Conservation (phyloP, 2,797 vertebrate genomes). For the Clamator glandarius region DNA sequence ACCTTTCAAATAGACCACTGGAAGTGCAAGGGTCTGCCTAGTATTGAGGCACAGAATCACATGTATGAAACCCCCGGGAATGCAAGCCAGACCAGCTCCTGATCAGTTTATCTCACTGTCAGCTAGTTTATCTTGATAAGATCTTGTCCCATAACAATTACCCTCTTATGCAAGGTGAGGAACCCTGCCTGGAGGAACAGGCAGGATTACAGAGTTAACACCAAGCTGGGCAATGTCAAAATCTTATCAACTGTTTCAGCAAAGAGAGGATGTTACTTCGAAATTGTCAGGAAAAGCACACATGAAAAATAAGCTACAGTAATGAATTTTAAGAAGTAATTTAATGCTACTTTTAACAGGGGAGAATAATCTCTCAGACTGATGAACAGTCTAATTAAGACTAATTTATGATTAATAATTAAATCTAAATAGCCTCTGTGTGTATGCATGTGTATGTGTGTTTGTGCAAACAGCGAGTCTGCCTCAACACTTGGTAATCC, state of each 20-base stretch:
- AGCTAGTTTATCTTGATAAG: not conserved
- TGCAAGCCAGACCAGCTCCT: not conserved
- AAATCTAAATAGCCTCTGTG: not conserved
- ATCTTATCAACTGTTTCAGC: not conserved
- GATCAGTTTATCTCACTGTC: not conserved
- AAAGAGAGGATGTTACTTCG: not conserved
- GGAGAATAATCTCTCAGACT: slow-evolving; percentile 9
- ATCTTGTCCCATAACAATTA: not conserved
- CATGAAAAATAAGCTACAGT: not conserved
- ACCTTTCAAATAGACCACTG: not conserved
- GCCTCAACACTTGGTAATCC: not conserved
- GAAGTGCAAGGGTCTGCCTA: not conserved
- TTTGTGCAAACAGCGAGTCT: slow-evolving; percentile 25
- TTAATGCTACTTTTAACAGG: not conserved
- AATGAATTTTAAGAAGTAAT: slow-evolving; percentile 17
- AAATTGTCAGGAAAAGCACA: not conserved
- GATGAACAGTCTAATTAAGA: slow-evolving; percentile 23
- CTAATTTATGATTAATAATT: slow-evolving; percentile 45
- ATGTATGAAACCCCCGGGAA: not conserved
- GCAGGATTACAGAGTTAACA: not conserved
- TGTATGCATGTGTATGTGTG: not conserved
- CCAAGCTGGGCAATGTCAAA: not conserved
- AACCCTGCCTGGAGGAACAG: not conserved
- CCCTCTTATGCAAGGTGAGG: not conserved
- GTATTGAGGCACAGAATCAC: not conserved